Evolutionary conservation across 2,888 invertebrate genomes (phyloP).

Genomic region (Heteropelma amictum): DNA sequence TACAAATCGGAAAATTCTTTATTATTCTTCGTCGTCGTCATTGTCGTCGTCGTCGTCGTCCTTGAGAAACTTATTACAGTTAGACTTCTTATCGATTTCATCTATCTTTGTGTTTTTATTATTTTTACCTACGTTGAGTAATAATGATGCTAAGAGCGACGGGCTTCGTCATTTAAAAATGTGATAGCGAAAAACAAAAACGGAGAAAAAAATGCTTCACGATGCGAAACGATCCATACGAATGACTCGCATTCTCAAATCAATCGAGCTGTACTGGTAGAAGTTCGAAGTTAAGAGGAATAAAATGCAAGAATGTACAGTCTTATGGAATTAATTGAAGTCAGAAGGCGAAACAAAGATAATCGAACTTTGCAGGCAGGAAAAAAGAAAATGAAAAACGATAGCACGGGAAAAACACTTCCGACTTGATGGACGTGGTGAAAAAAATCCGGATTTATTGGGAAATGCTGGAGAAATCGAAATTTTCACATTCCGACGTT

Average conservation of each 20-base stretch:
- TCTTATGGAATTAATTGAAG: conserved; percentile 26
- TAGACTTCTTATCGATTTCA: background rate
- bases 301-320: conserved; percentile 39
- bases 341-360: background rate
- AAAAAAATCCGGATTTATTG: no score
- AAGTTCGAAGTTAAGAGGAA: background rate
- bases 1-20: conserved; percentile 40
- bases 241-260: background rate
- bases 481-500: no score
- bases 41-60: conserved; percentile 27
- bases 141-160: conserved; percentile 4
- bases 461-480: no score
- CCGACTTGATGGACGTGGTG: no score
- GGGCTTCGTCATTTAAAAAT: conserved; percentile 4
- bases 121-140: background rate
- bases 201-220: background rate
- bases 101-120: background rate
- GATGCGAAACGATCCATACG: background rate
- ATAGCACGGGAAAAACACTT: no score
- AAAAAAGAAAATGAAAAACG: conserved; percentile 2
- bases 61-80: conserved; percentile 15
- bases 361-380: conserved; percentile 12
- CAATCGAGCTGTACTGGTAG: background rate
- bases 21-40: conserved; percentile 25
- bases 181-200: background rate